Evolutionary conservation across 2,797 vertebrate species (phyloP).

Genomic region (Danio jaintianensis): DNA sequence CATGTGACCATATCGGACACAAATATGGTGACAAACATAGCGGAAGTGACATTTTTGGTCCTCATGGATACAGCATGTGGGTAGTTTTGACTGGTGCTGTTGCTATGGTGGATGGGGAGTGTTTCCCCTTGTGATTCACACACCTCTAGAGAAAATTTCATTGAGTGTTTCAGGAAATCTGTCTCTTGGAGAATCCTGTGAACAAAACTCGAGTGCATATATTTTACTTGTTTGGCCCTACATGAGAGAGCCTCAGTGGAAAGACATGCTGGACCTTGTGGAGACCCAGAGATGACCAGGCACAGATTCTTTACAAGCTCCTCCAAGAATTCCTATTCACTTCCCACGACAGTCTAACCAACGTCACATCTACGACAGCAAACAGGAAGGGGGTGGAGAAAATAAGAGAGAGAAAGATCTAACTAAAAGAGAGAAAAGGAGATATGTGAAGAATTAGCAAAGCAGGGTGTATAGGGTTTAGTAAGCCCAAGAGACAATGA

Average conservation of each 20-base stretch:
- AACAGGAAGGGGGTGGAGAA: conserved; percentile 48
- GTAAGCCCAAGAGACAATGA: conserved; percentile 21
- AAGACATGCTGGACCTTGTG: conserved; percentile 76
- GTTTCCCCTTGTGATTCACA: conserved; percentile 16
- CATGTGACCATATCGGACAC: no score
- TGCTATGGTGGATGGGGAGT: conserved; percentile 49
- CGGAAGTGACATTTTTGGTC: no score
- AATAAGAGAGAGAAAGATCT: conserved; percentile 21
- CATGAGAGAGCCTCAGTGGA: conserved; percentile 80
- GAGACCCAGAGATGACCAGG: conserved; percentile 70
- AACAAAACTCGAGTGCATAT: conserved; percentile 47
- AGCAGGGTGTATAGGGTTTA: conserved; percentile 4
- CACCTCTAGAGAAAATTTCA: conserved; percentile 68
- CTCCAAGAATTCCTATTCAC: conserved; percentile 67
- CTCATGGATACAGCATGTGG: no score
- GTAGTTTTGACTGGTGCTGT: conserved; percentile 30
- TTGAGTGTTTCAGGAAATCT: conserved; percentile 62
- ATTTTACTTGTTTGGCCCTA: conserved; percentile 71
- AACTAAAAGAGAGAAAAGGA: conserved; percentile 16
- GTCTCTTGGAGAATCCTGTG: conserved; percentile 66
- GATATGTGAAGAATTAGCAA: conserved; percentile 12
- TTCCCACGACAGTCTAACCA: conserved; percentile 67
- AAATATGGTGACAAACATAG: no score
- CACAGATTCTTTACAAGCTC: conserved; percentile 59
- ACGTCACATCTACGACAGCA: conserved; percentile 63